Evolutionary conservation across 2,113 vertebrate genomes (phyloP).

Genomic region (Stigmatopora argus): DNA sequence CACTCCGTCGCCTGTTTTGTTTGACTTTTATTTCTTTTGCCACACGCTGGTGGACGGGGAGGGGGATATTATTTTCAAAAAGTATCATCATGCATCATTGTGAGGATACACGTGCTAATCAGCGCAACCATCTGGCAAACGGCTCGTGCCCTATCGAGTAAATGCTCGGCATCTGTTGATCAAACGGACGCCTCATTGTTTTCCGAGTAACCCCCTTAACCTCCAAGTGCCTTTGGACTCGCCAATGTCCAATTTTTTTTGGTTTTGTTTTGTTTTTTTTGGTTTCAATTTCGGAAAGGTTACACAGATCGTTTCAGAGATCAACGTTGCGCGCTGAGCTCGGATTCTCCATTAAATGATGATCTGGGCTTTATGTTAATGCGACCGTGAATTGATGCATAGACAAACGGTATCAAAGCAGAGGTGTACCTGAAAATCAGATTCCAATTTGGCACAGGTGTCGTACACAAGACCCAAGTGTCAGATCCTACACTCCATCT

Average conservation of each 20-base stretch:
- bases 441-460: background rate
- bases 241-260: conserved; percentile 17
- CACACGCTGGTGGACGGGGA: conserved; percentile 27
- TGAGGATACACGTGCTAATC: conserved; percentile 71
- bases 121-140: conserved; percentile 73
- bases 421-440: background rate
- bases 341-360: conserved; percentile 20
- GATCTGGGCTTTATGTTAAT: conserved; percentile 40
- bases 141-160: conserved; percentile 68
- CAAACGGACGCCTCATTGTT: conserved; percentile 68
- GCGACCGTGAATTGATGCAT: conserved; percentile 27
- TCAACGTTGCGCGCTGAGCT: conserved; percentile 32
- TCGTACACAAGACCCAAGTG: background rate
- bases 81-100: conserved; percentile 73
- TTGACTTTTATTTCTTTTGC: conserved; percentile 56
- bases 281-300: conserved; percentile 38
- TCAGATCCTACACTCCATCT: background rate
- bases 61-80: conserved; percentile 68
- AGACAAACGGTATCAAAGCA: conserved; percentile 38
- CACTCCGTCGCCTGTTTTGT: conserved; percentile 31
- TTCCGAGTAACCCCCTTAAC: conserved; percentile 67
- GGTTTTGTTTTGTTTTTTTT: background rate
- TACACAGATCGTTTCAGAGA: conserved; percentile 38
- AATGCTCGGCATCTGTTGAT: conserved; percentile 74
- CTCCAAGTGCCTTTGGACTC: conserved; percentile 52